Conservation (phyloP, 2,888 invertebrate genomes). For the Koerneria pararmatus region DNA sequence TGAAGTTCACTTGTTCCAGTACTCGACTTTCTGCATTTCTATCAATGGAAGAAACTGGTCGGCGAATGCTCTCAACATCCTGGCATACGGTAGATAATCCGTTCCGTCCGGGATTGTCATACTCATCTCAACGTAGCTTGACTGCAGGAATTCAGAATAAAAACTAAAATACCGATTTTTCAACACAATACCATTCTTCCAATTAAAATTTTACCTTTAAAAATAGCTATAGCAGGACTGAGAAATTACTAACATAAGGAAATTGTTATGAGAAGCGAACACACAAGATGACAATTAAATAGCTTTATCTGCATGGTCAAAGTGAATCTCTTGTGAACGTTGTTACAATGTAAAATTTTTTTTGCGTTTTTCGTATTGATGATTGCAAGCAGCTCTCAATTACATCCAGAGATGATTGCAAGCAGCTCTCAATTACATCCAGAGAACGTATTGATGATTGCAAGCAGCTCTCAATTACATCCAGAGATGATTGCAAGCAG, state of each 20-base stretch:
- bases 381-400: too few relatives aligned
- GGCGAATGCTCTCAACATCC: slow-evolving; percentile 35
- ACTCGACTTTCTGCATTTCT: slow-evolving; percentile 42
- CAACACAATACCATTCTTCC: neutral
- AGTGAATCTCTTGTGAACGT: too few relatives aligned
- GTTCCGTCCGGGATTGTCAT: slow-evolving; percentile 34
- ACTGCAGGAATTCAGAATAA: slow-evolving; percentile 27
- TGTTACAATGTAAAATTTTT: too few relatives aligned
- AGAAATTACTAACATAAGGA: neutral
- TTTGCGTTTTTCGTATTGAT: too few relatives aligned
- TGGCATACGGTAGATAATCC: slow-evolving; percentile 38
- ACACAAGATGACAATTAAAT: too few relatives aligned
- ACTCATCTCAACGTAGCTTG: slow-evolving; percentile 36
- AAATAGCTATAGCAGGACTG: neutral
- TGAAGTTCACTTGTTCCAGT: slow-evolving; percentile 37
- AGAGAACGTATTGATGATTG: too few relatives aligned
- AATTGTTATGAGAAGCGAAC: neutral
- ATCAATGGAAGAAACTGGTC: slow-evolving; percentile 40
- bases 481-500: too few relatives aligned
- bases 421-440: too few relatives aligned
- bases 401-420: too few relatives aligned
- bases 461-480: too few relatives aligned
- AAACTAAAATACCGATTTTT: neutral
- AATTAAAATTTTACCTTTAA: neutral
- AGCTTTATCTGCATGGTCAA: too few relatives aligned